Evolutionary conservation across 2,888 invertebrate species (phyloP), one percentile per base, ranked within the genome.

Genomic region (Tetanocera ferruginea): DNA sequence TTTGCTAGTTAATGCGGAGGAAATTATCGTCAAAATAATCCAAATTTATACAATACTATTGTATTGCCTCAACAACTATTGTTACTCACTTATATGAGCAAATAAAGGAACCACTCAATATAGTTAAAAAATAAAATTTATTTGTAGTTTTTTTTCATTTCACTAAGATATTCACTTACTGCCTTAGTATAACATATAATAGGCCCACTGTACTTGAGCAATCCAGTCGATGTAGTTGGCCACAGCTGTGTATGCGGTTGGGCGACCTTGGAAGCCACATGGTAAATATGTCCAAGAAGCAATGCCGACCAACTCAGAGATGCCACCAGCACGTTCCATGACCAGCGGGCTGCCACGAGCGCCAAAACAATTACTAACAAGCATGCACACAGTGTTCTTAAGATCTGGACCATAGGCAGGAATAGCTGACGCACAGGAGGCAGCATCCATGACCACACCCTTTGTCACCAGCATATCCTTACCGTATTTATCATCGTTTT

Each of bases 231-330:
- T 72, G 51, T 85, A 87, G 9, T 78, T 4, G 0, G 87, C 52
- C 3, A 85, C 81, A 0, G 78, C 80, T 8, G 85, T 85, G 64
- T 82, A 87, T 1, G 84, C 84, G 0, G 87, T 84, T 1, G 87
- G 87, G 0, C 87, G 82, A 1, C 77, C 76, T 5, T 81, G 83
- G 80, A 84, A 86, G 25, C 86, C 85, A 57, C 87, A 87, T 8
- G 87, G 87, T 82, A 86, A 79, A 52, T 87, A 87, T 74, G 83
- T 84, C 84, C 85, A 87, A 4, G 87, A 87, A 11, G 84, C 85
- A 0, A 87, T 80, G 0, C 83, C 87, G 17, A 83, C 83, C 31
- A 87, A 79, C 23, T 87, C 87, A 3, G 83, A 78, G 1, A 82
- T 80, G 43, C 83, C 84, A n/a, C 74, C 66, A 4, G 80, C 78